phyloP scores from a whole-genome alignment of 2,113 vertebrate species.

The Eulemur rufifrons region DNA sequence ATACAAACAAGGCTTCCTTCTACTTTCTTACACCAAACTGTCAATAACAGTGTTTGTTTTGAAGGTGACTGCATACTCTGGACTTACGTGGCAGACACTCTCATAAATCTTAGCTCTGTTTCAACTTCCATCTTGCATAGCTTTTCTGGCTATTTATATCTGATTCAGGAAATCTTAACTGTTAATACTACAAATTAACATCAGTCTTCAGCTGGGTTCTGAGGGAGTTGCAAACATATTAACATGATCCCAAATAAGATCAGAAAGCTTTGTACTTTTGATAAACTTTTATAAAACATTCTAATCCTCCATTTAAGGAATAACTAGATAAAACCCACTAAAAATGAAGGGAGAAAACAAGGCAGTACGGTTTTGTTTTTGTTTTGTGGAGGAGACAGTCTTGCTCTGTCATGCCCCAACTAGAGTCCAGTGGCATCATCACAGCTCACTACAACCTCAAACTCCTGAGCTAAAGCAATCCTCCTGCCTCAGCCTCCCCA shows the following conservation, averaged over 20 bases:
- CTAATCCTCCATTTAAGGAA: not conserved
- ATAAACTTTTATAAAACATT: slow-evolving; percentile 10
- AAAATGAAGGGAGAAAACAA: not conserved
- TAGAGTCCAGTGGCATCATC: no score
- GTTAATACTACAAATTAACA: slow-evolving; percentile 18
- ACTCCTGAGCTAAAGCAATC: no score
- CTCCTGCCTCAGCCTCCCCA: no score
- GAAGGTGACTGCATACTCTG: not conserved
- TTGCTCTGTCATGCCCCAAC: no score
- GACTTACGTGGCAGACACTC: not conserved
- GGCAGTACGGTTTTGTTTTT: not conserved
- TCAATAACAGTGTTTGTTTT: not conserved
- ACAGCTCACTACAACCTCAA: no score
- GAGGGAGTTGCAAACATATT: not conserved
- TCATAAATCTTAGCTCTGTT: slow-evolving; percentile 27
- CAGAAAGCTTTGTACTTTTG: not conserved
- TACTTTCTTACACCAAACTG: not conserved
- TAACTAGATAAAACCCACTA: slow-evolving; percentile 4
- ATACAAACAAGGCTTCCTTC: slow-evolving; percentile 29
- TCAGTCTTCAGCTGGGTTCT: not conserved
- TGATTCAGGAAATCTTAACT: slow-evolving; percentile 37
- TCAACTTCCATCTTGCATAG: not conserved
- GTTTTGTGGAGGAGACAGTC: no score
- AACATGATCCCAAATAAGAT: not conserved
- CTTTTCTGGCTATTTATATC: not conserved